Evolutionary conservation across 2,888 invertebrate species (phyloP).

Genomic region (Dynastes hyllus): DNA sequence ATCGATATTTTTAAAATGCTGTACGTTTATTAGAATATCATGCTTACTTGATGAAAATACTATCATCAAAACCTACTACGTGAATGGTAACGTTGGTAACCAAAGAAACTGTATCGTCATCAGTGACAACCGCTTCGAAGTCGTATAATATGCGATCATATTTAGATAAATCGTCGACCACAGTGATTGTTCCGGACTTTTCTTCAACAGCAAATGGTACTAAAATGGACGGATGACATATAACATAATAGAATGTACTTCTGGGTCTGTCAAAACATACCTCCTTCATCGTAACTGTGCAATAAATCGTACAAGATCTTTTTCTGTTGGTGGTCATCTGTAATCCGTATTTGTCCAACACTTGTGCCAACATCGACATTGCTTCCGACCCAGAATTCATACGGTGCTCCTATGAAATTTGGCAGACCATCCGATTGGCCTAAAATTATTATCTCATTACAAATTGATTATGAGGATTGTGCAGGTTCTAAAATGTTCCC

Average conservation of each 20-base stretch:
- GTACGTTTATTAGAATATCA: slow-evolving; percentile 41
- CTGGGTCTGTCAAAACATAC: slow-evolving; percentile 67
- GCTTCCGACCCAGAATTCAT: slow-evolving; percentile 93
- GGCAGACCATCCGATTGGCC: slow-evolving; percentile 76
- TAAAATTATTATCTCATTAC: slow-evolving; percentile 59
- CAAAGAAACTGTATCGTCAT: slow-evolving; percentile 78
- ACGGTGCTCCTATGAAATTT: slow-evolving; percentile 88
- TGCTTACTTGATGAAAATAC: slow-evolving; percentile 78
- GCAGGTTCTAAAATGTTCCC: no score
- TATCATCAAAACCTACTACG: slow-evolving; percentile 84
- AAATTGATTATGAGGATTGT: no score
- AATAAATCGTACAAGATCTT: slow-evolving; percentile 84
- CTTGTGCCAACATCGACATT: slow-evolving; percentile 89
- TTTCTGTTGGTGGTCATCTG: slow-evolving; percentile 80
- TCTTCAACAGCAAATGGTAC: slow-evolving; percentile 96
- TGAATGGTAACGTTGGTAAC: slow-evolving; percentile 90
- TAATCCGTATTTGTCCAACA: slow-evolving; percentile 88
- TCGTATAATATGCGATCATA: slow-evolving; percentile 82
- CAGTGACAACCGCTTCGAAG: slow-evolving; percentile 87
- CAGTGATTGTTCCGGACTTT: slow-evolving; percentile 89
- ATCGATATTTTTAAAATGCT: slow-evolving; percentile 40
- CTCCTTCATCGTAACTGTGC: slow-evolving; percentile 89
- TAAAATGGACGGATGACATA: slow-evolving; percentile 68
- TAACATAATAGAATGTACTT: not conserved
- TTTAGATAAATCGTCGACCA: slow-evolving; percentile 83